Evolutionary conservation across 2,797 vertebrate species (phyloP), one percentile per base, ranked within the genome.

Genomic region (Acipenser transmontanus): DNA sequence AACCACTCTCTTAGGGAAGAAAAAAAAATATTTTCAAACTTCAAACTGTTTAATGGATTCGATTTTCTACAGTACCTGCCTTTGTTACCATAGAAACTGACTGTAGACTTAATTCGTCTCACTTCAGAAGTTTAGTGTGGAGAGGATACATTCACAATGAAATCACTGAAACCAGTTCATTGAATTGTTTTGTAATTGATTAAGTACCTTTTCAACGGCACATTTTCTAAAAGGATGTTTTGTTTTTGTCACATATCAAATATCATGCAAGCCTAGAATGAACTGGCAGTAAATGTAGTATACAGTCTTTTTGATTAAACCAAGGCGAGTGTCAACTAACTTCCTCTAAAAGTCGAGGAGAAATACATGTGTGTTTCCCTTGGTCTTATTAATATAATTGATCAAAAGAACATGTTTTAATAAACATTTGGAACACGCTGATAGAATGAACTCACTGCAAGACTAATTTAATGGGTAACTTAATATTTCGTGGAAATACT

Each of bases 371-470:
- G 9, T 11, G 12, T 57, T 11, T 57, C 14, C 14, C 9, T 17
- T 47, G 49, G 20, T 47, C 50, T 10, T 56, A 12, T 65, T 47
- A 56, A 65, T 57, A 65, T 54, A 20, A 65, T 47, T 54, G 17
- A 65, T 56, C 17, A 65, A 56, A 65, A n/a, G 64, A 17, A 47
- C n/a, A 56, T 47, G 5, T n/a, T 52, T 54, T 50, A 47, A 64
- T 51, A 47, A 56, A n/a, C 47, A 12, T 57, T 47, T 62, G 34
- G 52, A 47, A 12, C n/a, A 34, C 6, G 6, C 17, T 12, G 14
- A 9, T 34, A 12, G 11, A 47, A 65, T 65, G 63, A 65, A 10
- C 12, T 50, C 49, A 51, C 50, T 20, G 20, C 7, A 14, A 64
- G 63, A 20, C 1, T 20, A 64, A 51, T 17, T 63, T 63, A 57